A percentile compares a stretch with the other conserved stretches of the same genome.
These are phyloP conservation scores for Promerops cafer DNA, from an alignment of 2,113 vertebrate species.

Conservation along the genomic window DNA sequence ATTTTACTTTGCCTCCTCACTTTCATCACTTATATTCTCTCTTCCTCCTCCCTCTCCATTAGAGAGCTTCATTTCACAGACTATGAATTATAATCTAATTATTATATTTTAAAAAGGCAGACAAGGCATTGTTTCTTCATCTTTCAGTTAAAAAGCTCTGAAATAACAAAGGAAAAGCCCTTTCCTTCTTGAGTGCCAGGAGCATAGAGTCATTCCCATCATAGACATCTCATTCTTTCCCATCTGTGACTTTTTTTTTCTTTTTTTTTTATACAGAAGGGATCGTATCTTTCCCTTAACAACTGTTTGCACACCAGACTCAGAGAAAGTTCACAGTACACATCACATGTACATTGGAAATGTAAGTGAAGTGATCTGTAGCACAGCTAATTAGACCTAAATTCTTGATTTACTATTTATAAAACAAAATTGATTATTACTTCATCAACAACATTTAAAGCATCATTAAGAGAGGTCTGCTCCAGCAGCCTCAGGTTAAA, in stretches of 20 bases:
- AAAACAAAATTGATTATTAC: constrained; percentile 92
- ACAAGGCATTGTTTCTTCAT: constrained; percentile 59
- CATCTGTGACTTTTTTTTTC: background rate
- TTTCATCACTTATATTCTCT: constrained; percentile 63
- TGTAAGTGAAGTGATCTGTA: constrained; percentile 83
- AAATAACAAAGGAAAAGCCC: constrained; percentile 48
- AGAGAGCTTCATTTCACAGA: constrained; percentile 74
- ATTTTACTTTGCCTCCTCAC: constrained; percentile 71
- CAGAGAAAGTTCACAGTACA: constrained; percentile 70
- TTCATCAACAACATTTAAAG: constrained; percentile 94
- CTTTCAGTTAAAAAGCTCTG: constrained; percentile 53
- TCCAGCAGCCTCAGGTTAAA: constrained; percentile 90
- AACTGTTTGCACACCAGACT: constrained; percentile 66
- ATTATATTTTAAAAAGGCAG: constrained; percentile 51
- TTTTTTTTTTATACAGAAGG: background rate
- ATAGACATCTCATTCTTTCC: constrained; percentile 29
- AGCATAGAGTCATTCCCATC: background rate
- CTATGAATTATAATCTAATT: constrained; percentile 73
- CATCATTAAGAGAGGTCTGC: constrained; percentile 92
- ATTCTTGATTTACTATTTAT: constrained; percentile 88
- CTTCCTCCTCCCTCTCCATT: constrained; percentile 72
- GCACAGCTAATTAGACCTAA: constrained; percentile 84
- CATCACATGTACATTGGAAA: constrained; percentile 65
- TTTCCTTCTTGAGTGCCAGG: background rate
- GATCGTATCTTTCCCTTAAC: constrained; percentile 51